phyloP scores from a whole-genome alignment of 1,140 invertebrate genomes.

The Calosoma granatense region DNA sequence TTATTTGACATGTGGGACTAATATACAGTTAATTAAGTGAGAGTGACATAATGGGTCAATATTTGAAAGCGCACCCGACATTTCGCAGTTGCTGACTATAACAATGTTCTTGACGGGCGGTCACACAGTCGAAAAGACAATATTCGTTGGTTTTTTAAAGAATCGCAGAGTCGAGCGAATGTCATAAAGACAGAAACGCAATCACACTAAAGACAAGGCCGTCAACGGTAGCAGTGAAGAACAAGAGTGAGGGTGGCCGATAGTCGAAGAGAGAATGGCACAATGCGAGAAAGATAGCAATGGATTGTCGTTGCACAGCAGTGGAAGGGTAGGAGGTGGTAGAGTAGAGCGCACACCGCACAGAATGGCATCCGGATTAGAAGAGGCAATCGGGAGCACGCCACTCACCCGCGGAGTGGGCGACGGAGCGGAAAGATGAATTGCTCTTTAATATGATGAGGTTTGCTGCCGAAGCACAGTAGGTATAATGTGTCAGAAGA shows the following conservation, averaged over 20 bases:
- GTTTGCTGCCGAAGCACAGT: constrained; percentile 17
- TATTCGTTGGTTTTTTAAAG: neutral
- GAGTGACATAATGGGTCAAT: no score
- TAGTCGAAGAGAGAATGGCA: no score
- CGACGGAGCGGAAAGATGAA: constrained; percentile 19
- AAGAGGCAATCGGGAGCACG: constrained; percentile 2
- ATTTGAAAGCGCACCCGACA: no score
- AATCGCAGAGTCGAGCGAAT: neutral
- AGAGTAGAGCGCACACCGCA: no score
- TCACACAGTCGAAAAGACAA: neutral
- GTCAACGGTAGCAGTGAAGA: neutral
- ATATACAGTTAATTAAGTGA: no score
- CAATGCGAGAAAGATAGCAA: no score
- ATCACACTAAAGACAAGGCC: neutral
- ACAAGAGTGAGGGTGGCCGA: neutral
- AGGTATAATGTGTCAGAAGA: no score
- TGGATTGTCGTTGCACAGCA: no score
- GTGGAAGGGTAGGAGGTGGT: neutral
- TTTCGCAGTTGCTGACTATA: no score
- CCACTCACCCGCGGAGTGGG: neutral
- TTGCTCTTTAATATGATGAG: constrained; percentile 26
- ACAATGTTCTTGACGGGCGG: no score
- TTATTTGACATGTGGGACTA: no score
- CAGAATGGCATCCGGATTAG: constrained; percentile 3
- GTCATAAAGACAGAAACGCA: neutral